Conservation (phyloP, 2,888 invertebrate genomes). For the Drosophila glabriapex region DNA sequence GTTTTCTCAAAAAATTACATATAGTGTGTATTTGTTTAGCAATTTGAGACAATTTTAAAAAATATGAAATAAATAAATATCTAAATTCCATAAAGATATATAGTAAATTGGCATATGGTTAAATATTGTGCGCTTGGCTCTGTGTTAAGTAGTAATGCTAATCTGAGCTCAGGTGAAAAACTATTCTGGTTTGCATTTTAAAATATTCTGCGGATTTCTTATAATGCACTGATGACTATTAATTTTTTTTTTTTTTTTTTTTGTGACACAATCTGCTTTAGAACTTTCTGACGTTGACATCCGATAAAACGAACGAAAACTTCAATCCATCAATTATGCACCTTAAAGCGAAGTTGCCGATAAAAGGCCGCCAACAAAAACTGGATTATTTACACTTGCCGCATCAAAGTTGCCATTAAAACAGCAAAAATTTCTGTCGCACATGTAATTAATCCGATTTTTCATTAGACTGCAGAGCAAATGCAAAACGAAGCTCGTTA, state of each 20-base stretch:
- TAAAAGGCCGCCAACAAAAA: slow-evolving; percentile 8
- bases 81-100: not conserved
- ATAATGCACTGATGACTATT: not conserved
- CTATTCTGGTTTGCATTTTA: not conserved
- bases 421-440: slow-evolving; percentile 8
- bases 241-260: no score
- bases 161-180: not conserved
- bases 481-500: slow-evolving; percentile 59
- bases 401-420: slow-evolving; percentile 12
- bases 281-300: not conserved
- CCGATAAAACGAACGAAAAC: not conserved
- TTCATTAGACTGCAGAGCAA: slow-evolving; percentile 20
- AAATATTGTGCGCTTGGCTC: not conserved
- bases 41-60: not conserved
- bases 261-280: not conserved
- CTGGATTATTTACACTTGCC: slow-evolving; percentile 18
- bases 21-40: not conserved
- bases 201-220: not conserved
- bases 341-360: not conserved
- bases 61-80: not conserved
- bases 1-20: not conserved
- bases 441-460: slow-evolving; percentile 57
- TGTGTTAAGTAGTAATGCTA: no score
- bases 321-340: slow-evolving; percentile 13
- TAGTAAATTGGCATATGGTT: not conserved